Base-by-base conservation (phyloP, 2,888 invertebrate species). In the Cremastinae sp. region DNA sequence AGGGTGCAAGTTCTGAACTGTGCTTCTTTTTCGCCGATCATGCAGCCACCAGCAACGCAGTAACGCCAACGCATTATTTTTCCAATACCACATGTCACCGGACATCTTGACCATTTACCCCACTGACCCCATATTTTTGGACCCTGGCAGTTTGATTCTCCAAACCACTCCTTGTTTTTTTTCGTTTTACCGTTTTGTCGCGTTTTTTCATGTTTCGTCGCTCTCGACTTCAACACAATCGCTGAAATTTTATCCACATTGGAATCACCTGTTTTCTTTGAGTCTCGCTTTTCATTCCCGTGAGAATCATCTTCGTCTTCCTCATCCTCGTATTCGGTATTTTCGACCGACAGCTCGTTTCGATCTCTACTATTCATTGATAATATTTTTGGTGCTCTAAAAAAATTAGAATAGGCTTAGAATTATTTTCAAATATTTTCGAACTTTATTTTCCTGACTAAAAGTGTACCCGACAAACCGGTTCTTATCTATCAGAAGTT, bases 71-170 rank as follows among this genome's bases (percentile, higher is more conserved):
- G 83, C 73, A 87, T 86, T 79, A 90, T 85, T 79, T 89, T 90
- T 20, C 91, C 91, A 43, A 89, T 83, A 10, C 91, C 91, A 78
- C 91, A 91, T 20, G 89, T 88, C 3, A 90, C 91, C 56, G 90
- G 90, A 81, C 91, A 91, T 1, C 84, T 78, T 3, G 90, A 90
- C 91, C 91, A 91, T 79, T 88, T 90, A 56, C 91, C 89, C 91
- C 91, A 91, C 61, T 89, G 89, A 80, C 90, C 90, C 91, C 91
- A 91, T 65, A 90, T 82, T 82, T 90, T 90, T 35, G 88, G 84
- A 3, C 80, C 79, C 59, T 82, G 78, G 28, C 79, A 75, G 53
- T 55, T 35, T 28, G 37, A 35, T 51, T 59, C 53, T 28, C 49
- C 9, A 18, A 43, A n/a, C 47, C 53, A 16, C 37, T 75, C 28